Conservation (phyloP, 2,888 invertebrate genomes). For the Limenitis arthemis region DNA sequence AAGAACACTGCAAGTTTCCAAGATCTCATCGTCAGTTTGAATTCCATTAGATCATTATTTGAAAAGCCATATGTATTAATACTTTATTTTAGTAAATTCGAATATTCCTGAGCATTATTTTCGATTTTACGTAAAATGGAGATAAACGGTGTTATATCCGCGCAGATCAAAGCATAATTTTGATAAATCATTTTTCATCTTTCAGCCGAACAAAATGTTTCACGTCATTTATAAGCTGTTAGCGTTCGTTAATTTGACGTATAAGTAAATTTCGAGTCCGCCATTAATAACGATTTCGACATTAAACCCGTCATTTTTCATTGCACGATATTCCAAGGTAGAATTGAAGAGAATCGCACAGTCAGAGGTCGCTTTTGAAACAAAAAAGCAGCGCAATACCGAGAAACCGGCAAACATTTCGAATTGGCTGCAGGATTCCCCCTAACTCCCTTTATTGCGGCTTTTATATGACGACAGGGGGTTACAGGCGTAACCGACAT, state of each 20-base stretch:
- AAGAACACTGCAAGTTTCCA: conserved; percentile 21
- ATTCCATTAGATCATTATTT: conserved; percentile 15
- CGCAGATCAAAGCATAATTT: conserved; percentile 18
- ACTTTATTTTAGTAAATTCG: conserved; percentile 1
- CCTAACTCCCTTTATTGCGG: conserved; percentile 39
- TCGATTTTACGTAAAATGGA: conserved; percentile 2
- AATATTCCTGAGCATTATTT: background rate
- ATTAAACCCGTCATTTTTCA: conserved; percentile 64
- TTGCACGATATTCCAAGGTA: conserved; percentile 45
- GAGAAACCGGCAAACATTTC: conserved; percentile 27
- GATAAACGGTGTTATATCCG: conserved; percentile 13
- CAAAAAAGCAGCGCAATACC: conserved; percentile 48
- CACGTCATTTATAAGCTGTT: conserved; percentile 22
- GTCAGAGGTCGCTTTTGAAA: conserved; percentile 48
- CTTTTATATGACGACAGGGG: conserved; percentile 36
- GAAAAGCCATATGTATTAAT: background rate
- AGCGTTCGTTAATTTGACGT: conserved; percentile 45
- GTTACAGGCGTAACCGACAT: conserved; percentile 31
- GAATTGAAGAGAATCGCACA: conserved; percentile 46
- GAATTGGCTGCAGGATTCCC: conserved; percentile 29
- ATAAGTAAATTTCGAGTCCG: conserved; percentile 53
- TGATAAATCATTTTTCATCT: conserved; percentile 23
- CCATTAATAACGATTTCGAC: conserved; percentile 67
- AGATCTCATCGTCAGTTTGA: conserved; percentile 14
- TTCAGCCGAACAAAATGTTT: conserved; percentile 20